Conservation (phyloP, 92 coral and sea anemone genomes). For the Phenganax subtilis region DNA sequence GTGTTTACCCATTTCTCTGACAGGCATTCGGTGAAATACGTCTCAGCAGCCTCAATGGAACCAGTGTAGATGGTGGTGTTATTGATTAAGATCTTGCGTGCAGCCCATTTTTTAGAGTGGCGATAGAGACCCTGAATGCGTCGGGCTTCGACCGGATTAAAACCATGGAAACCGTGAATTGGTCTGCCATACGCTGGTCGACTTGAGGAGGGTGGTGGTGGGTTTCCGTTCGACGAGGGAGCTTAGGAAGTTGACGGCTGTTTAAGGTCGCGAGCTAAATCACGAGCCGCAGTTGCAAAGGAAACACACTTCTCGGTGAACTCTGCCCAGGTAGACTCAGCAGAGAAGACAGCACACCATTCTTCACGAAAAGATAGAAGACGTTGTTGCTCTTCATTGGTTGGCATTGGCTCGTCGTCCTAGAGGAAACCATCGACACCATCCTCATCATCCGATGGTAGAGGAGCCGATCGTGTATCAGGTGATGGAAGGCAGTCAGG, state of each 20-base stretch:
- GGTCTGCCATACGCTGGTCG: not conserved
- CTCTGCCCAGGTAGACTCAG: not conserved
- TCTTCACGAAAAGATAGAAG: too few species aligned
- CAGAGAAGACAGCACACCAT: too few species aligned
- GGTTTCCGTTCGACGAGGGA: too few species aligned
- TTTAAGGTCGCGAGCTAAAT: conserved; percentile 2
- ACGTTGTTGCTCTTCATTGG: too few species aligned
- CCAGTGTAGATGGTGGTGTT: not conserved
- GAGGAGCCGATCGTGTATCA: too few species aligned
- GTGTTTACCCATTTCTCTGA: not conserved
- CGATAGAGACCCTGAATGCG: conserved; percentile 17
- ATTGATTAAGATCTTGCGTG: not conserved
- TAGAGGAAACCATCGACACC: too few species aligned
- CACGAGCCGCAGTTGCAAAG: conserved; percentile 14
- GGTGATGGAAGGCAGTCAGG: too few species aligned
- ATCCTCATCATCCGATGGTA: too few species aligned
- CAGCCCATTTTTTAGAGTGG: conserved; percentile 33
- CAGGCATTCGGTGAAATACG: not conserved
- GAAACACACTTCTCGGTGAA: not conserved
- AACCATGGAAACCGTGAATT: not conserved
- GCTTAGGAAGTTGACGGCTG: not conserved
- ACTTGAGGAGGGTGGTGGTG: too few species aligned
- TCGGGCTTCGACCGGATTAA: conserved; percentile 13
- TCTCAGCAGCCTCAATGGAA: not conserved
- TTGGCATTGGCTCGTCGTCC: too few species aligned